A percentile compares a stretch with the other conserved stretches of the same genome.
phyloP scores from a whole-genome alignment of 1,140 invertebrate species.

The Drosophila ananassae region DNA sequence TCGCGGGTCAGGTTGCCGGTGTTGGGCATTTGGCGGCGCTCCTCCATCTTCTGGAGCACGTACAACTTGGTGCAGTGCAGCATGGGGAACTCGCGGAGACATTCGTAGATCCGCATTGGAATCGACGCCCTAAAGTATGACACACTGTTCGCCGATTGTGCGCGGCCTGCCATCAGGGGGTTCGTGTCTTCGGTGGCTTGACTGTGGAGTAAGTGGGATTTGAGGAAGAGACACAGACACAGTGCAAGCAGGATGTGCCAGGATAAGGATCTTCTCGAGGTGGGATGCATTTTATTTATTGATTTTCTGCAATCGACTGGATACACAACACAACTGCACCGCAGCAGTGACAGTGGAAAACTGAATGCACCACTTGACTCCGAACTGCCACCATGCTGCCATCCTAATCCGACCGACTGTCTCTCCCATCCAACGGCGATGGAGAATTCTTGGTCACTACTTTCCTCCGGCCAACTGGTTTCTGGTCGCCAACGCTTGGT shows the following conservation, averaged over 20 bases:
- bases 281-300: constrained; percentile 26
- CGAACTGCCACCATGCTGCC: constrained; percentile 36
- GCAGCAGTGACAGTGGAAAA: constrained; percentile 65
- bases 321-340: constrained; percentile 66
- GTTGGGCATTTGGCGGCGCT: constrained; percentile 48
- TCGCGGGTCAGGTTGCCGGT: constrained; percentile 76
- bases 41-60: constrained; percentile 80
- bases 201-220: constrained; percentile 14
- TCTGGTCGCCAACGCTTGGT: constrained; percentile 41
- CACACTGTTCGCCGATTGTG: constrained; percentile 45
- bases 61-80: constrained; percentile 82
- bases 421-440: constrained; percentile 5
- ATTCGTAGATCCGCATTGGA: constrained; percentile 80
- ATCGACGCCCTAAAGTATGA: constrained; percentile 78
- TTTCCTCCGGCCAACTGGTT: constrained; percentile 68
- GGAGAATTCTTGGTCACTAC: constrained; percentile 40
- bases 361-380: constrained; percentile 59
- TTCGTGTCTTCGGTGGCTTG: constrained; percentile 53
- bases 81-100: constrained; percentile 63
- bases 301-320: constrained; percentile 13
- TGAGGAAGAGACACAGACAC: constrained; percentile 27
- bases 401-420: constrained; percentile 46
- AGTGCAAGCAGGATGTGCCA: constrained; percentile 59
- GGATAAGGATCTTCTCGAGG: constrained; percentile 13
- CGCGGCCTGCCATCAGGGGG: constrained; percentile 18